phyloP scores from a whole-genome alignment of 2,113 vertebrate genomes.

The Cariama cristata region DNA sequence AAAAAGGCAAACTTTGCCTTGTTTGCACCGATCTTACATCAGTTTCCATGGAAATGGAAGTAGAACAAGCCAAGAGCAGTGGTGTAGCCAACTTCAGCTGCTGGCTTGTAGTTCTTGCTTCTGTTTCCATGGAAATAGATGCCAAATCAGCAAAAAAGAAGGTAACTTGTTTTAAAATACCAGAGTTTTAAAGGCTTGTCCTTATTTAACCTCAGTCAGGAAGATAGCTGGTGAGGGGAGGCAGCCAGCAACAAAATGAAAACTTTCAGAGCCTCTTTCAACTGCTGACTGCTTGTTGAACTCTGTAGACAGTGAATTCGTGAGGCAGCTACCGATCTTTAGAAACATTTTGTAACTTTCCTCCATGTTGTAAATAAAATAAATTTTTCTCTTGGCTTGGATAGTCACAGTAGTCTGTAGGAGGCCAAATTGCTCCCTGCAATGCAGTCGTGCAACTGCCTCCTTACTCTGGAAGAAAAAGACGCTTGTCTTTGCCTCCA shows the following conservation, averaged over 20 bases:
- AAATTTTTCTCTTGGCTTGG: background rate
- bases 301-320: background rate
- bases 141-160: constrained; percentile 73
- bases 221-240: constrained; percentile 10
- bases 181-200: constrained; percentile 53
- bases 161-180: constrained; percentile 59
- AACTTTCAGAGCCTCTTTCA: constrained; percentile 16
- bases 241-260: background rate
- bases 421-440: background rate
- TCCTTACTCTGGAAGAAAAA: background rate
- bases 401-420: background rate
- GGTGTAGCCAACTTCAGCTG: constrained; percentile 64
- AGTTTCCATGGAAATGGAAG: constrained; percentile 82
- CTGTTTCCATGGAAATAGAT: constrained; percentile 70
- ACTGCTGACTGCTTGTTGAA: background rate
- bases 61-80: constrained; percentile 64
- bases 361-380: background rate
- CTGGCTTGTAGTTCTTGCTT: constrained; percentile 67
- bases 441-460: background rate
- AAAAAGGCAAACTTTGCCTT: constrained; percentile 33
- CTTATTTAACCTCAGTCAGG: constrained; percentile 52
- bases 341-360: background rate
- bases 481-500: background rate
- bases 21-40: constrained; percentile 60
- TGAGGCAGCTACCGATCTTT: background rate